These are phyloP conservation scores for Corella eumyota DNA, from an alignment of 23 tunicate genomes.

Conservation along the genomic window DNA sequence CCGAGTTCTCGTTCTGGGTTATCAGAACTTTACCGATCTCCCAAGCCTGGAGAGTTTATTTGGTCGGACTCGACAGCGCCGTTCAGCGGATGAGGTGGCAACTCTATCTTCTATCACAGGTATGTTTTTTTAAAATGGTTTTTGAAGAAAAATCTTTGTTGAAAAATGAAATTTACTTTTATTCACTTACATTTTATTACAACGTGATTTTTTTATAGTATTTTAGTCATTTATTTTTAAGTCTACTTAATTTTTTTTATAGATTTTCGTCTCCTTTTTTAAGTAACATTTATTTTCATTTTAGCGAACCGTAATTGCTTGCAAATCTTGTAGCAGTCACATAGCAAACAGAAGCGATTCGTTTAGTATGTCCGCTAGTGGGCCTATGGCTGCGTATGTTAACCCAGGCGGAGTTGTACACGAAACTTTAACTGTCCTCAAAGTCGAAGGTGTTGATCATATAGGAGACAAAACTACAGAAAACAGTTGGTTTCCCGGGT, in stretches of 20 bases:
- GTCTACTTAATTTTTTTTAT: too few relatives aligned
- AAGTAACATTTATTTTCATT: too few relatives aligned
- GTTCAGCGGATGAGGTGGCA: conserved; percentile 49
- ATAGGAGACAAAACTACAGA: conserved; percentile 42
- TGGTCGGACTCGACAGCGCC: conserved; percentile 57
- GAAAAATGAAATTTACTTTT: too few relatives aligned
- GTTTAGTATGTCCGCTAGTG: conserved; percentile 81
- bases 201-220: too few relatives aligned
- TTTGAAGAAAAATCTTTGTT: too few relatives aligned
- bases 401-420: conserved; percentile 87
- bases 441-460: conserved; percentile 16
- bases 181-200: too few relatives aligned
- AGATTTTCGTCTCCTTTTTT: too few relatives aligned
- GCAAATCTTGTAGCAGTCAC: conserved; percentile 27
- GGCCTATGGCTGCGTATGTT: conserved; percentile 93
- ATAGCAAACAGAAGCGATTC: conserved; percentile 57
- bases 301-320: conserved; percentile 79
- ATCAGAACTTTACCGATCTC: conserved; percentile 44
- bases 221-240: too few relatives aligned
- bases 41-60: conserved; percentile 18
- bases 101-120: conserved; percentile 36
- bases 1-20: conserved; percentile 79
- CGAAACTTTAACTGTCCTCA: conserved; percentile 76
- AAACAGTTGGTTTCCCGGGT: conserved; percentile 97
- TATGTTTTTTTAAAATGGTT: conserved; percentile 9